phyloP scores from a whole-genome alignment of 2,113 vertebrate genomes.

The Otus sunia region DNA sequence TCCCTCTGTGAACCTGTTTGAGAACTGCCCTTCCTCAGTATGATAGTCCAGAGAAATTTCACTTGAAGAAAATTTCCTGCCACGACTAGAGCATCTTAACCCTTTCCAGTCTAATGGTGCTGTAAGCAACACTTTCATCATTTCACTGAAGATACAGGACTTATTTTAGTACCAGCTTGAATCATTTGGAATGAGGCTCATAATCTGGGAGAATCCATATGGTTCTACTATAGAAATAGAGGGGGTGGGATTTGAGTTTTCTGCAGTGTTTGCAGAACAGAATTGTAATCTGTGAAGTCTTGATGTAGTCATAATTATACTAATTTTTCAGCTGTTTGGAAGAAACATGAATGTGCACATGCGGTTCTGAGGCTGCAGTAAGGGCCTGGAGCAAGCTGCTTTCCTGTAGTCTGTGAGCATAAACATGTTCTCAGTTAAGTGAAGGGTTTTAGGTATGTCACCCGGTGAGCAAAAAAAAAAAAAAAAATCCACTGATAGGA shows the following conservation, averaged over 20 bases:
- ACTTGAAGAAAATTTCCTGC: not conserved
- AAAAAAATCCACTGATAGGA: not conserved
- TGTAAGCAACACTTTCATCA: not conserved
- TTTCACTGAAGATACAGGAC: not conserved
- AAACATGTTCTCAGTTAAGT: not conserved
- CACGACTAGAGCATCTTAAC: not conserved
- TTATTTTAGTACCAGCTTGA: not conserved
- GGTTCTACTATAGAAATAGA: not conserved
- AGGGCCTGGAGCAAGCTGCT: not conserved
- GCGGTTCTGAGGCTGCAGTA: not conserved
- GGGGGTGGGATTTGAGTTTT: not conserved
- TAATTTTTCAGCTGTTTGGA: not conserved
- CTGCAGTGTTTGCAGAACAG: accelerated
- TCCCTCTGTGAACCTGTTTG: not conserved
- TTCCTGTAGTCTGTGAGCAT: not conserved
- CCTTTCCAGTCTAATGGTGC: not conserved
- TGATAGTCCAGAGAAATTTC: not conserved
- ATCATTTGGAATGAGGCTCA: not conserved
- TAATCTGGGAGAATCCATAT: not conserved
- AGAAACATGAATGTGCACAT: not conserved
- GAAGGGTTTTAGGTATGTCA: not conserved
- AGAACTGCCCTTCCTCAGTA: not conserved
- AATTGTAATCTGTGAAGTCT: not conserved
- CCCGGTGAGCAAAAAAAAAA: not conserved
- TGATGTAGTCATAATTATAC: not conserved